Percentiles rank a stretch among this genome's conserved stretches.
phyloP scores from a whole-genome alignment of 2,888 invertebrate genomes.

The Pseudococcus viburni region DNA sequence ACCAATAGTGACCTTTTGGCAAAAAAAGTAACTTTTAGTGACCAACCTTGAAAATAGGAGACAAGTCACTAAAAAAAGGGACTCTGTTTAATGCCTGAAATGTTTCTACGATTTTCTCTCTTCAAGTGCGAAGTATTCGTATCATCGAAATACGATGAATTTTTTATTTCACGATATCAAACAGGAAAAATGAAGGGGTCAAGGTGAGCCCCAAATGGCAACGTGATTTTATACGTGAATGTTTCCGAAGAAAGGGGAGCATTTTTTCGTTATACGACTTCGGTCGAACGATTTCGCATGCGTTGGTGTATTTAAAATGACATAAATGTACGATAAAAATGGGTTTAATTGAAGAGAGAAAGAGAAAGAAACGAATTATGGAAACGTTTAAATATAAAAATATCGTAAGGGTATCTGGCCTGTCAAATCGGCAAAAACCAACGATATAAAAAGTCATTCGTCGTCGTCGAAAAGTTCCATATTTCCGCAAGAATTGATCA shows the following conservation, averaged over 20 bases:
- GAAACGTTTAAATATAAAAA: neutral
- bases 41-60: too few species aligned
- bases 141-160: neutral
- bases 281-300: neutral
- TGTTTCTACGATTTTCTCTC: neutral
- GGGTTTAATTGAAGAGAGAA: neutral
- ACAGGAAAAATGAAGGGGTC: neutral
- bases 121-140: neutral
- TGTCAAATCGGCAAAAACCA: neutral
- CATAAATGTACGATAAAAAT: neutral
- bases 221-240: neutral
- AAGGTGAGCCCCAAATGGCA: neutral
- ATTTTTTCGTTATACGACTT: neutral
- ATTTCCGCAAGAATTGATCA: neutral
- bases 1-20: too few species aligned
- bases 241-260: neutral
- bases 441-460: neutral
- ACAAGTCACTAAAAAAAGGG: too few species aligned
- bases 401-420: neutral
- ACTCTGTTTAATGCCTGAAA: too few species aligned
- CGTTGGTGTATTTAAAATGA: constrained; percentile 10
- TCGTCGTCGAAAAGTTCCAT: constrained; percentile 6
- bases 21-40: too few species aligned
- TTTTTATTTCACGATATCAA: neutral
- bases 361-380: neutral